Evolutionary conservation across 92 coral and sea anemone genomes (phyloP).

Genomic region (Porites lobata): DNA sequence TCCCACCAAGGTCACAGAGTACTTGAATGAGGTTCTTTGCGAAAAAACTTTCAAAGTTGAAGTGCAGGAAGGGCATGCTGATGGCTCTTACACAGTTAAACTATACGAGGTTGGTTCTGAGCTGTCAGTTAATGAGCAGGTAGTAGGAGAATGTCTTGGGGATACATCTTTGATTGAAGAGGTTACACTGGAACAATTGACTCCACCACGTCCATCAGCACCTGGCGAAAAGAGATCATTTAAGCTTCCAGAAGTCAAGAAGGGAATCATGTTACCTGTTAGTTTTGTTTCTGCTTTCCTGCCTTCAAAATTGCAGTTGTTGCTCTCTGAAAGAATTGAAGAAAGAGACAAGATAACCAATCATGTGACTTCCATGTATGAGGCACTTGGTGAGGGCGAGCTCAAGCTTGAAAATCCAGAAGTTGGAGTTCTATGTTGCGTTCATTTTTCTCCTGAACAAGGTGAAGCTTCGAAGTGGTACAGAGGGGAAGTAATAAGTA

Average conservation of each 20-base stretch:
- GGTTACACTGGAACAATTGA: not conserved
- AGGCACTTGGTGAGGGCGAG: conserved; percentile 61
- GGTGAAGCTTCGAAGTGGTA: conserved; percentile 77
- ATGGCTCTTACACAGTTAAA: conserved; percentile 55
- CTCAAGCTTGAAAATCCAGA: conserved; percentile 64
- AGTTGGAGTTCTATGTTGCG: conserved; percentile 81
- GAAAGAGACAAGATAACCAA: conserved; percentile 18
- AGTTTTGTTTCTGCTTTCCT: conserved; percentile 35
- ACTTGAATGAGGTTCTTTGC: conserved; percentile 67
- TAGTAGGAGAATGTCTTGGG: conserved; percentile 41
- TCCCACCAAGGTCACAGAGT: conserved; percentile 37
- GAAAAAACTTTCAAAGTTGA: conserved; percentile 81
- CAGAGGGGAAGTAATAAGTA: conserved; percentile 75
- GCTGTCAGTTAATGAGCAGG: conserved; percentile 37
- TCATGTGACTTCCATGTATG: conserved; percentile 46
- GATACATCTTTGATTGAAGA: conserved; percentile 41
- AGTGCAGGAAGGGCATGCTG: conserved; percentile 39
- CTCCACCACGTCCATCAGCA: conserved; percentile 9
- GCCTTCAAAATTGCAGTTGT: conserved; percentile 33
- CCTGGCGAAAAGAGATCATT: conserved; percentile 15
- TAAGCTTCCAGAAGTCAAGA: conserved; percentile 17
- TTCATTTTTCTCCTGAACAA: conserved; percentile 57
- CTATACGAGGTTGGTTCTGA: conserved; percentile 63
- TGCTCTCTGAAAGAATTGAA: conserved; percentile 38
- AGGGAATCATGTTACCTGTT: conserved; percentile 30